A percentile compares a stretch with the other conserved stretches of the same genome.
Evolutionary conservation across 2,888 invertebrate genomes (phyloP).

Genomic region (Acanthosoma haemorrhoidale): DNA sequence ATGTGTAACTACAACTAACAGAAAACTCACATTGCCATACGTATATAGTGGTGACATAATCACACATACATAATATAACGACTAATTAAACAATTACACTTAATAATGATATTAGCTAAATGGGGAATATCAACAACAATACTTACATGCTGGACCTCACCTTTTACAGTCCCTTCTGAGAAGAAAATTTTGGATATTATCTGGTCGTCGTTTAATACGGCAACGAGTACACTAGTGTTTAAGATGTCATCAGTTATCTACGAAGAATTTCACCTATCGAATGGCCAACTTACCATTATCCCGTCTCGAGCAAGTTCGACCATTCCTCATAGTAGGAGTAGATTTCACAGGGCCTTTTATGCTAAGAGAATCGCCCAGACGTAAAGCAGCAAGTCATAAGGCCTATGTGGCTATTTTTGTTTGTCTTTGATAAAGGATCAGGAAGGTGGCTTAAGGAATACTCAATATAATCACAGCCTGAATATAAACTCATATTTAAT

Average conservation of each 20-base stretch:
- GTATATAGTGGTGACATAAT: too few species aligned
- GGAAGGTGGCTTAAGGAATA: neutral
- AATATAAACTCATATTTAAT: neutral
- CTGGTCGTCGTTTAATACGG: neutral
- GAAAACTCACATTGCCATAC: too few species aligned
- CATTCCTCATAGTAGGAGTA: neutral
- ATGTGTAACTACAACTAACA: too few species aligned
- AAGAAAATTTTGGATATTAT: neutral
- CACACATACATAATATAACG: too few species aligned
- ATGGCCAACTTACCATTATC: neutral
- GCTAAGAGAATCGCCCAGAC: neutral
- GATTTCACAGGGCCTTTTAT: conserved; percentile 21
- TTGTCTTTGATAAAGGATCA: neutral
- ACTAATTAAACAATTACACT: too few species aligned
- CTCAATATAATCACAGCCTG: neutral
- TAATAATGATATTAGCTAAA: too few species aligned
- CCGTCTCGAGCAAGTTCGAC: neutral
- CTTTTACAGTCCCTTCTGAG: too few species aligned
- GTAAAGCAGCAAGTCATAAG: conserved; percentile 9
- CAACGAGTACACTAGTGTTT: neutral
- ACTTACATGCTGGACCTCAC: neutral
- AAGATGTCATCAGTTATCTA: neutral
- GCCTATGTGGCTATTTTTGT: conserved; percentile 9
- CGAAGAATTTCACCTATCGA: neutral
- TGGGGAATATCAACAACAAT: too few species aligned